Percentiles rank a stretch among this genome's conserved stretches.
Evolutionary conservation across 2,888 invertebrate genomes (phyloP).

Genomic region (Stenolophus ochropezus): DNA sequence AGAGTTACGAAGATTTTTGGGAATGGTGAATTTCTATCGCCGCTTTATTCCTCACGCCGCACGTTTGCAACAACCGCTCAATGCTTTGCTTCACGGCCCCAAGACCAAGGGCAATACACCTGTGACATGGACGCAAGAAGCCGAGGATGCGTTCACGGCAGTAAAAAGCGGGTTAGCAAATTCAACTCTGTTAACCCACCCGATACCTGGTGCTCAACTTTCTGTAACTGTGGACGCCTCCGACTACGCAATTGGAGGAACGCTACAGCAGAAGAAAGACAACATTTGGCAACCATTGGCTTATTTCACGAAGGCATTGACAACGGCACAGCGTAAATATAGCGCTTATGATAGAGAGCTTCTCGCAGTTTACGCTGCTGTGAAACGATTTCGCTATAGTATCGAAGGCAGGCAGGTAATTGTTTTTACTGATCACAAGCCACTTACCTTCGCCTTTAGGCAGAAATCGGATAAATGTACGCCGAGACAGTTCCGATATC

Average conservation of each 20-base stretch:
- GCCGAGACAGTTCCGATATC: no score
- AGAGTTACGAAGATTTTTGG: constrained; percentile 65
- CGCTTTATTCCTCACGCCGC: constrained; percentile 66
- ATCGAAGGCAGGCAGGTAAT: not conserved
- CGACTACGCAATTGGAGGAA: constrained; percentile 67
- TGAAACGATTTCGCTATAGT: not conserved
- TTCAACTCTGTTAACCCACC: constrained; percentile 67
- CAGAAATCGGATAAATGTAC: not conserved
- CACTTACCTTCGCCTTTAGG: not conserved
- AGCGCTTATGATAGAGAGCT: not conserved
- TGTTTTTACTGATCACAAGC: not conserved
- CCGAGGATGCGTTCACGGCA: not conserved
- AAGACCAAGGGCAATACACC: not conserved
- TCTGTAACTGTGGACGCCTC: constrained; percentile 68
- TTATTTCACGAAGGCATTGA: not conserved
- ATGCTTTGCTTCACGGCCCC: not conserved
- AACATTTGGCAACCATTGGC: constrained; percentile 65
- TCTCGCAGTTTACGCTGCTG: not conserved
- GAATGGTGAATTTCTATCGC: constrained; percentile 67
- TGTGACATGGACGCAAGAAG: not conserved
- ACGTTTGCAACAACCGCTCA: constrained; percentile 64
- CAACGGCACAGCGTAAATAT: not conserved
- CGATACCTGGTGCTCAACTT: constrained; percentile 64
- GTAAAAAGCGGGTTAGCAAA: constrained; percentile 64
- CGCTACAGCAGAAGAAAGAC: constrained; percentile 66